Evolutionary conservation across 2,888 invertebrate genomes (phyloP).

Genomic region (Spilosoma lubricipeda): DNA sequence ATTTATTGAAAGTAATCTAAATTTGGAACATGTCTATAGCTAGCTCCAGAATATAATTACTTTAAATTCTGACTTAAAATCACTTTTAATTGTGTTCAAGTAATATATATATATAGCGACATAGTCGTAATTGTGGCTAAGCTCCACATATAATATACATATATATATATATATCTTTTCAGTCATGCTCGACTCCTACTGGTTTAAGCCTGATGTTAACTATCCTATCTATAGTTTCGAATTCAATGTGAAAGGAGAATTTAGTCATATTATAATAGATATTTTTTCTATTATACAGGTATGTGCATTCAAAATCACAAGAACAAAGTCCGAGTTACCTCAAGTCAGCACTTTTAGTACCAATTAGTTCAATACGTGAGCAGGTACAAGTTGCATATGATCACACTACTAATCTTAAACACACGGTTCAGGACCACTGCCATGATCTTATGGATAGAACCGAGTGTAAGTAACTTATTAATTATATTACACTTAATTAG

Average conservation of each 20-base stretch:
- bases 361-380: constrained; percentile 70
- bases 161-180: background rate
- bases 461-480: constrained; percentile 65
- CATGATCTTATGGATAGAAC: constrained; percentile 71
- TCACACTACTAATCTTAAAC: constrained; percentile 70
- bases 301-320: constrained; percentile 56
- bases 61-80: background rate
- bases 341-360: constrained; percentile 61
- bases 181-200: too few species aligned
- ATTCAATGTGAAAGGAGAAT: too few species aligned
- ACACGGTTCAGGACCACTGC: constrained; percentile 69
- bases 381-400: constrained; percentile 68
- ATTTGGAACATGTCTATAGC: background rate
- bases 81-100: background rate
- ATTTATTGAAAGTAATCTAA: background rate
- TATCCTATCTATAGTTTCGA: too few species aligned
- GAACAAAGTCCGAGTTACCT: constrained; percentile 59
- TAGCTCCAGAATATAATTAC: background rate
- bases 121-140: too few species aligned
- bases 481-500: background rate
- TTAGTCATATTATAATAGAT: too few species aligned
- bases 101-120: background rate
- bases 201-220: too few species aligned
- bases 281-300: constrained; percentile 48
- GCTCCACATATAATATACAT: too few species aligned